Conservation (phyloP, 2,888 invertebrate species). For the Tortrix viridana region DNA sequence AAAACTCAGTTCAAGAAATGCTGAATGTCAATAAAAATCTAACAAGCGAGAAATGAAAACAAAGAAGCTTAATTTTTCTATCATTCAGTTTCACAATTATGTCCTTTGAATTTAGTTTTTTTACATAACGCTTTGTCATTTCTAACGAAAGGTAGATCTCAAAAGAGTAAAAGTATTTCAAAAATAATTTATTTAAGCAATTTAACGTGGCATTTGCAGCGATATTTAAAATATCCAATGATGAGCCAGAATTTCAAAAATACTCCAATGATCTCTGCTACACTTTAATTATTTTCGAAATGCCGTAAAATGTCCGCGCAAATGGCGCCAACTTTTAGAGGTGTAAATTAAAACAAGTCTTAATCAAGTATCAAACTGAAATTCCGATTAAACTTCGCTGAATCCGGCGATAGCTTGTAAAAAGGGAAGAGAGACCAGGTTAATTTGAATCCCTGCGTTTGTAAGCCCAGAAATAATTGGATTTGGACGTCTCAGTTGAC, state of each 20-base stretch:
- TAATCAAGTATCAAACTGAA: conserved; percentile 65
- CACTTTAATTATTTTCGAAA: conserved; percentile 33
- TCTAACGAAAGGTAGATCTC: too few species aligned
- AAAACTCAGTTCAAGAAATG: too few species aligned
- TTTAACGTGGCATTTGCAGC: too few species aligned
- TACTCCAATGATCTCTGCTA: conserved; percentile 20
- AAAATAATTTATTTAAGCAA: too few species aligned
- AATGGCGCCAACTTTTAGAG: conserved; percentile 34
- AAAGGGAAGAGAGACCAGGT: conserved; percentile 68
- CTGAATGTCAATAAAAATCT: too few species aligned
- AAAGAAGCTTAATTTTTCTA: too few species aligned
- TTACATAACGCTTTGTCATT: too few species aligned
- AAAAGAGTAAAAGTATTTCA: too few species aligned
- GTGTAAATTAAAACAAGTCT: conserved; percentile 63
- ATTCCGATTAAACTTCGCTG: conserved; percentile 53
- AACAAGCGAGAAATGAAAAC: too few species aligned
- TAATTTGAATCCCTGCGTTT: conserved; percentile 77
- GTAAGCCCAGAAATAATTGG: conserved; percentile 77
- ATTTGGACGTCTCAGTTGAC: conserved; percentile 80
- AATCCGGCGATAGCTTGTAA: conserved; percentile 62
- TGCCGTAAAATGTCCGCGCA: conserved; percentile 35
- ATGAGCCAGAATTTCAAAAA: conserved; percentile 26
- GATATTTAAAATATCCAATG: conserved; percentile 10
- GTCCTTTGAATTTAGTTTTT: too few species aligned
- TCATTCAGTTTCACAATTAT: too few species aligned